Conservation (phyloP, 1,140 invertebrate species). For the Odontomachus brunneus region DNA sequence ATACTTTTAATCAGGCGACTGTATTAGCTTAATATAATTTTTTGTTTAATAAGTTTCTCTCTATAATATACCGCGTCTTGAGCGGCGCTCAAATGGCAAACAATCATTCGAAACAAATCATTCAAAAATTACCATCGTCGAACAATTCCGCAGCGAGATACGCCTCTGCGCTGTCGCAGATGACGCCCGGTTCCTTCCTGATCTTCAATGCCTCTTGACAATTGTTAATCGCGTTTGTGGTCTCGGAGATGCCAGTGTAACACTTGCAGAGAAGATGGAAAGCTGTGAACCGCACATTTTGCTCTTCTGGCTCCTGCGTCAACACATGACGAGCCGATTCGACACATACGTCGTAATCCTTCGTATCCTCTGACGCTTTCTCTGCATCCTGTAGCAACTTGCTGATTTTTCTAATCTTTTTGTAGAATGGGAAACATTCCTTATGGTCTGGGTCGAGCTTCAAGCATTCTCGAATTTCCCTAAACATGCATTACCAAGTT, state of each 20-base stretch:
- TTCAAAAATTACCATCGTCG: conserved; percentile 95
- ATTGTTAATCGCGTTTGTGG: conserved; percentile 88
- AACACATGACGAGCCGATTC: conserved; percentile 89
- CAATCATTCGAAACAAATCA: too few species aligned
- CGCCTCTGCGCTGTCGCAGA: conserved; percentile 97
- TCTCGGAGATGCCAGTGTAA: conserved; percentile 86
- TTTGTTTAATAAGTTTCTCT: too few species aligned
- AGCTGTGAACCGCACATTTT: conserved; percentile 91
- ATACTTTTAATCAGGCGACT: too few species aligned
- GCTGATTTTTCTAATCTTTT: conserved; percentile 98
- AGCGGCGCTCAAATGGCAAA: too few species aligned
- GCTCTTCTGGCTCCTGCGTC: conserved; percentile 89
- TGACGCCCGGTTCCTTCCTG: conserved; percentile 90
- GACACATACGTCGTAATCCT: conserved; percentile 92
- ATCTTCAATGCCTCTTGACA: conserved; percentile 94
- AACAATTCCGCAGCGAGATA: conserved; percentile 96
- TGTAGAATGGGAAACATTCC: conserved; percentile 98
- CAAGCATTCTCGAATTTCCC: conserved; percentile 98
- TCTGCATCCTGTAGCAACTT: conserved; percentile 93
- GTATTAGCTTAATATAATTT: too few species aligned
- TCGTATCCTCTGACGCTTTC: conserved; percentile 87
- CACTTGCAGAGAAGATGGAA: conserved; percentile 91
- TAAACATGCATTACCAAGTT: conserved; percentile 72
- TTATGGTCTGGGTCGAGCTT: conserved; percentile 99
- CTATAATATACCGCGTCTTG: too few species aligned